Evolutionary conservation across 1,140 invertebrate species (phyloP), one percentile per base, ranked within the genome.

Genomic region (Himalopsyche phryganea): DNA sequence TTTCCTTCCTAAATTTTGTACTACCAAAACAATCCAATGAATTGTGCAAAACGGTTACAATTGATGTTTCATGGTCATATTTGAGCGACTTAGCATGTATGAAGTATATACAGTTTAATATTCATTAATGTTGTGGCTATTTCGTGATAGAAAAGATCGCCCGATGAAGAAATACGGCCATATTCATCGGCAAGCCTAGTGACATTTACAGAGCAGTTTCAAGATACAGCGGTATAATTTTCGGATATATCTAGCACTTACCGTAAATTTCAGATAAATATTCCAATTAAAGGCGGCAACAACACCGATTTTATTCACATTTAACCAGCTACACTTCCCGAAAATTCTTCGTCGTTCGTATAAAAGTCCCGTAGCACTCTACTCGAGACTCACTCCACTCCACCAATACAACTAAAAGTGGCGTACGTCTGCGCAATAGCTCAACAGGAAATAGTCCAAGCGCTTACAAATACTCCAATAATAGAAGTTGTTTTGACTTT

Each of bases 301-400:
- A 38, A 57, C 54, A 57, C 54, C 48, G 47, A 50, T 47, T 57
- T 50, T 47, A 55, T 57, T 57, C 54, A 57, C 54, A 57, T 57
- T 57, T 50, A 57, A 50, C 23, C 32, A 50, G 40, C 20, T 47
- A 50, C 54, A 57, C 54, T 57, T 57, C 47, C 19, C 48, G 36
- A 56, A 57, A 57, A 57, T 47, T 57, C 54, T 47, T 47, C 54
- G 54, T 44, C 48, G 36, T 45, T 36, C 48, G 23, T 17, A n/a
- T 45, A 54, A 50, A 46, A 50, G 23, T 57, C 54, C 53, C 47
- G 48, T 20, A 57, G 42, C 45, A 40, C 38, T 40, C 38, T 40
- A 15, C 38, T 11, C n/a, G n/a, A 5, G 32, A 41, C 53, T 49
- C 35, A 33, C 36, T 40, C 46, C 51, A 46, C 44, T 10, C 46